Conservation (phyloP, 2,888 invertebrate species). For the Marronus borbonicus region DNA sequence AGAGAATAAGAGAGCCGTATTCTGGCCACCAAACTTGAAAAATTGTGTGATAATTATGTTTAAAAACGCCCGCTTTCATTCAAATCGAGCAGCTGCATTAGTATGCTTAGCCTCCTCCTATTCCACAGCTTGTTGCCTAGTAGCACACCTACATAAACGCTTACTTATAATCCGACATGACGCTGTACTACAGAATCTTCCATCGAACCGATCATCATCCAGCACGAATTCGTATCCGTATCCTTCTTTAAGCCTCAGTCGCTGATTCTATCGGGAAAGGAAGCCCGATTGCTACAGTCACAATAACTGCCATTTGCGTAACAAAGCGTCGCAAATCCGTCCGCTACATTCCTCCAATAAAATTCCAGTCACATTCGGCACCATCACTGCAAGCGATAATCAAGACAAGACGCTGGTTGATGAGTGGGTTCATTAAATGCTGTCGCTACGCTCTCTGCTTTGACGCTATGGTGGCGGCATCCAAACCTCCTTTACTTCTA, state of each 20-base stretch:
- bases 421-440: constrained; percentile 38
- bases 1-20: too few species aligned
- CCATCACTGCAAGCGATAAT: constrained; percentile 42
- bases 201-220: constrained; percentile 21
- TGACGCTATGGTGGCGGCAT: constrained; percentile 5
- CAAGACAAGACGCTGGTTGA: constrained; percentile 34
- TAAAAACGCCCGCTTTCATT: constrained; percentile 12
- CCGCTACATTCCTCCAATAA: constrained; percentile 39
- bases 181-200: neutral
- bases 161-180: constrained; percentile 21
- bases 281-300: constrained; percentile 1
- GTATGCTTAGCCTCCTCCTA: constrained; percentile 19
- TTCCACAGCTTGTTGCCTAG: constrained; percentile 30
- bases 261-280: neutral
- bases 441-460: neutral
- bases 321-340: constrained; percentile 42
- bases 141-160: constrained; percentile 25
- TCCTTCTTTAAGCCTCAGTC: constrained; percentile 6
- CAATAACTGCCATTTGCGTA: constrained; percentile 45
- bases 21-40: too few species aligned
- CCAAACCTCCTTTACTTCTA: constrained; percentile 22
- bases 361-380: constrained; percentile 43
- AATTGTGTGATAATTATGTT: too few species aligned
- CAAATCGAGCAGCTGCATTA: constrained; percentile 21
- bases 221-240: constrained; percentile 34